Conservation (phyloP, 2,888 invertebrate genomes). For the Hemithea aestivaria region DNA sequence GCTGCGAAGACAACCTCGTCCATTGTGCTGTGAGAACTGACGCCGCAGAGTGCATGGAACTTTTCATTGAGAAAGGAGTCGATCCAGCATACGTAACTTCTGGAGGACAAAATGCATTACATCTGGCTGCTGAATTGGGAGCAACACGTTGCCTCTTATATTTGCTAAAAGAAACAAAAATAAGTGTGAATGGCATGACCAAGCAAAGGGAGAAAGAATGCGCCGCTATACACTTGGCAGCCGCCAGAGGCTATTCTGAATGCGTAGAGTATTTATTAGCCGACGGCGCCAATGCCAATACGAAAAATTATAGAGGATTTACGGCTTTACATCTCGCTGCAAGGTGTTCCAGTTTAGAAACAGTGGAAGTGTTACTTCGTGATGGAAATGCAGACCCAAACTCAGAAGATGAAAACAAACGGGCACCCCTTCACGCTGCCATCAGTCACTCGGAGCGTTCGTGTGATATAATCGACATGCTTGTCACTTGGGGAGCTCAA, state of each 20-base stretch:
- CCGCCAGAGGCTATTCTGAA: slow-evolving; percentile 91
- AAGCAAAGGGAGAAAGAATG: slow-evolving; percentile 86
- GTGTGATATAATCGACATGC: slow-evolving; percentile 87
- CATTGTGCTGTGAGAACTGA: slow-evolving; percentile 92
- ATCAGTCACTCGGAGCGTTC: slow-evolving; percentile 87
- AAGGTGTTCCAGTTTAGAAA: slow-evolving; percentile 87
- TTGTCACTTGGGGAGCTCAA: slow-evolving; percentile 88
- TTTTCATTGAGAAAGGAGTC: slow-evolving; percentile 87
- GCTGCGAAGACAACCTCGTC: slow-evolving; percentile 87
- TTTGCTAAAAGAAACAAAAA: slow-evolving; percentile 85
- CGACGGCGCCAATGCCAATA: slow-evolving; percentile 87
- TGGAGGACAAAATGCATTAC: slow-evolving; percentile 87
- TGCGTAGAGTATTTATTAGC: slow-evolving; percentile 87
- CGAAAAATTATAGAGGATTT: slow-evolving; percentile 87
- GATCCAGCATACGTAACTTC: slow-evolving; percentile 86
- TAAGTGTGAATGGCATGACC: slow-evolving; percentile 84
- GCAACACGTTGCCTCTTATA: slow-evolving; percentile 85
- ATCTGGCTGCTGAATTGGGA: slow-evolving; percentile 88
- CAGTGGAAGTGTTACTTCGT: slow-evolving; percentile 86
- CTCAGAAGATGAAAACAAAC: slow-evolving; percentile 87
- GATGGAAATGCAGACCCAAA: slow-evolving; percentile 89
- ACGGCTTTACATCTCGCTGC: slow-evolving; percentile 93
- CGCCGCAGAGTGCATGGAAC: slow-evolving; percentile 86
- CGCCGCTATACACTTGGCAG: slow-evolving; percentile 90
- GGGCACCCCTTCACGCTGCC: slow-evolving; percentile 90